Evolutionary conservation across 2,797 vertebrate species (phyloP).

Genomic region (Acridotheres tristis): DNA sequence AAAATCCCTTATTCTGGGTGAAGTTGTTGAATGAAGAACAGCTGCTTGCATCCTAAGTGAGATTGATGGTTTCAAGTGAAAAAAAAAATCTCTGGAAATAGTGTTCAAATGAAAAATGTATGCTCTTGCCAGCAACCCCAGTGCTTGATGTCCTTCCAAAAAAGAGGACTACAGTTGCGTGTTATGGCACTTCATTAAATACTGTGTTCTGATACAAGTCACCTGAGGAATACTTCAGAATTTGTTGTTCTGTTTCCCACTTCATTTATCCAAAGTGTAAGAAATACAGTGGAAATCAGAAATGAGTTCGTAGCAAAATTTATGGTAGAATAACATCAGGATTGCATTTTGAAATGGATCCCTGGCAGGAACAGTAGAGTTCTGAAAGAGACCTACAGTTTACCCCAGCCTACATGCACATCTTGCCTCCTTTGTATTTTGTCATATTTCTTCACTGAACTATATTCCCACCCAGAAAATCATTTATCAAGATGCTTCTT

Average conservation of each 20-base stretch:
- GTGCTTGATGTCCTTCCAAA: constrained; percentile 5
- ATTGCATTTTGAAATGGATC: not conserved
- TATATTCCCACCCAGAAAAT: not conserved
- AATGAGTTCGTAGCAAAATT: not conserved
- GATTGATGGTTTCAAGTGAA: not conserved
- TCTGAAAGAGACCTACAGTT: not conserved
- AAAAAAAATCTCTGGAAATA: constrained; percentile 29
- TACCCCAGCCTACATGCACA: not conserved
- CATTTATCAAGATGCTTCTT: not conserved
- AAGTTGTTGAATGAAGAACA: constrained; percentile 29
- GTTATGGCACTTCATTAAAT: not conserved
- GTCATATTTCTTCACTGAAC: not conserved
- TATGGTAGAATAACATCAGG: not conserved
- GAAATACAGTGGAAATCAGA: not conserved
- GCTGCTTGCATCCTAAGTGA: constrained; percentile 23
- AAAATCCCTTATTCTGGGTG: not conserved
- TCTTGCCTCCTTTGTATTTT: not conserved
- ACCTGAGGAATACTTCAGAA: constrained; percentile 2
- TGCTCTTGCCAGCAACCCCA: not conserved
- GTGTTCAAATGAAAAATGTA: not conserved
- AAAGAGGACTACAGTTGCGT: not conserved
- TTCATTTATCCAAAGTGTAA: not conserved
- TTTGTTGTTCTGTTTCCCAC: not conserved
- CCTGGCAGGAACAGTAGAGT: not conserved
- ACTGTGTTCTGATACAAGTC: not conserved